Evolutionary conservation across 2,113 vertebrate species (phyloP).

Genomic region (Strix uralensis): DNA sequence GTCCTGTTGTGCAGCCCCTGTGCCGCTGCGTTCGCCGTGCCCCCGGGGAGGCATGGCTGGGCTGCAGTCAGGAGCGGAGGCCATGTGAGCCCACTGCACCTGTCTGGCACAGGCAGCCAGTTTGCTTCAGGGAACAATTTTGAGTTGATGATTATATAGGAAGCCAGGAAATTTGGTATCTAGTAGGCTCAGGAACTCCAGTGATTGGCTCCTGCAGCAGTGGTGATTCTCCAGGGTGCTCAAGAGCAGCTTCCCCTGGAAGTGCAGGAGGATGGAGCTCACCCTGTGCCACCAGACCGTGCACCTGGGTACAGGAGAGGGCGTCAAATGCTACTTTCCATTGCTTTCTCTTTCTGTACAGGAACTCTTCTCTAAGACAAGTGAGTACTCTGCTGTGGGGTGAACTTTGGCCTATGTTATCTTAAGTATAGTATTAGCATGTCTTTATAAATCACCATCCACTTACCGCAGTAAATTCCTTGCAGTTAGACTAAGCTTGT

Average conservation of each 20-base stretch:
- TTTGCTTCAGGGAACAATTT: background rate
- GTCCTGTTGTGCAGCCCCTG: background rate
- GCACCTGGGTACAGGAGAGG: background rate
- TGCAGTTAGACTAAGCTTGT: background rate
- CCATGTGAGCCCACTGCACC: background rate
- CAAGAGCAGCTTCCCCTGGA: background rate
- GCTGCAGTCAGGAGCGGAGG: background rate
- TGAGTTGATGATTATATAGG: background rate
- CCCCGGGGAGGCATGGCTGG: accelerated
- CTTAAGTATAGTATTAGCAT: background rate
- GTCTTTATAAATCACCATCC: background rate
- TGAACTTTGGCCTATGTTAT: background rate
- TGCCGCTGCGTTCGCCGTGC: accelerated
- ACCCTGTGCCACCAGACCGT: background rate
- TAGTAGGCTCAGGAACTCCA: background rate
- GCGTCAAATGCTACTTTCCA: background rate
- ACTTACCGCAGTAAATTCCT: background rate
- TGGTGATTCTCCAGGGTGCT: background rate
- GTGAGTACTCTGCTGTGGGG: background rate
- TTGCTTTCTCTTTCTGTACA: background rate
- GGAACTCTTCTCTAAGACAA: background rate
- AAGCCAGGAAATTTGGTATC: background rate
- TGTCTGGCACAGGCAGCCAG: background rate
- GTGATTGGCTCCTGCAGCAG: background rate
- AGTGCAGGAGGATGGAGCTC: background rate